A percentile compares a stretch with the other conserved stretches of the same genome.
phyloP scores from a whole-genome alignment of 2,113 vertebrate genomes.

The Eupsittula cactorum region DNA sequence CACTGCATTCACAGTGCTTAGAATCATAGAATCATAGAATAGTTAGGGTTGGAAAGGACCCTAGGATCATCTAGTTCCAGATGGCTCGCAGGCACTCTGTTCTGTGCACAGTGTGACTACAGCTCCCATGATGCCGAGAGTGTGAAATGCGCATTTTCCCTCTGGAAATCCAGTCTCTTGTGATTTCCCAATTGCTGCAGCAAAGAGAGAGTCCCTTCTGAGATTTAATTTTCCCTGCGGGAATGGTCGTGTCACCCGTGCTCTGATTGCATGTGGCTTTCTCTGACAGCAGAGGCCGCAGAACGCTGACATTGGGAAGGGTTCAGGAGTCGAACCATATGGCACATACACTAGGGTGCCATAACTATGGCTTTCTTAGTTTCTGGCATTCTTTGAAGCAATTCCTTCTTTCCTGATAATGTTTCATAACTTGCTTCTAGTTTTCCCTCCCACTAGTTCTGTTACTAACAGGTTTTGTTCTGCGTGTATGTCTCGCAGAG shows the following conservation, averaged over 20 bases:
- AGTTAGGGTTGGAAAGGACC: no score
- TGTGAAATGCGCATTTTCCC: not conserved
- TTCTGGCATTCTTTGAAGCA: not conserved
- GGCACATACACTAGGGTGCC: not conserved
- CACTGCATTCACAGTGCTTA: not conserved
- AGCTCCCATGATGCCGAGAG: conserved; percentile 40
- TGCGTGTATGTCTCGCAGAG: not conserved
- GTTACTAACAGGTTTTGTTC: not conserved
- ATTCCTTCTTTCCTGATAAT: not conserved
- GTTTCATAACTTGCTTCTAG: not conserved
- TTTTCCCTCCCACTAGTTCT: not conserved
- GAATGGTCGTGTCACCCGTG: not conserved
- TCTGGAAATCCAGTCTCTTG: not conserved
- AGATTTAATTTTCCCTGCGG: not conserved
- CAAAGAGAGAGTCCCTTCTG: not conserved
- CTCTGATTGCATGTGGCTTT: not conserved
- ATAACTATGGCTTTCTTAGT: not conserved
- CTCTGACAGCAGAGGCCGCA: not conserved
- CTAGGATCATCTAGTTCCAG: not conserved
- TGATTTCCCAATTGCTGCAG: conserved; percentile 37
- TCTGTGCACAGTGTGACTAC: not conserved
- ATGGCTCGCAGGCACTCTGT: not conserved
- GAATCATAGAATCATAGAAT: not conserved
- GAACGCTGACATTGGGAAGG: not conserved
- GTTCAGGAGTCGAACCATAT: not conserved